Evolutionary conservation across 2,113 vertebrate genomes (phyloP).

Genomic region (Ciconia boyciana): DNA sequence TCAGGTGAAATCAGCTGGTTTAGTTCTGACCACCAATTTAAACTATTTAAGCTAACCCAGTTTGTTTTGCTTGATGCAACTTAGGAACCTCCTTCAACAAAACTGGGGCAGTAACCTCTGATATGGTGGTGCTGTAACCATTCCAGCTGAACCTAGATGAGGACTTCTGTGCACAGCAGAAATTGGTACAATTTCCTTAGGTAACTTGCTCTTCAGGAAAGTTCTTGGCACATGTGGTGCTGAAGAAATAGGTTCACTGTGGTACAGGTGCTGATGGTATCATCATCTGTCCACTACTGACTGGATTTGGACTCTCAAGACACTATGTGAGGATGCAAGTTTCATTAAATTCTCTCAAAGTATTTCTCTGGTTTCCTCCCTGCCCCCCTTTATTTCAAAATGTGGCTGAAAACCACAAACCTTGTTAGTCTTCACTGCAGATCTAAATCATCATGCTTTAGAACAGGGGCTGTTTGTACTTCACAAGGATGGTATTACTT

Average conservation of each 20-base stretch:
- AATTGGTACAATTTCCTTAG: neutral
- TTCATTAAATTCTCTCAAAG: neutral
- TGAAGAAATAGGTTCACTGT: neutral
- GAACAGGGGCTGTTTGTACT: neutral
- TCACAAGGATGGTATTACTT: neutral
- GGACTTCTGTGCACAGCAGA: neutral
- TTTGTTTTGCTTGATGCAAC: neutral
- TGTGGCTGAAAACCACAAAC: neutral
- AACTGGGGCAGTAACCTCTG: neutral
- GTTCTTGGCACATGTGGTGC: neutral
- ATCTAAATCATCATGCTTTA: neutral
- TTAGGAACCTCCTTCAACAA: neutral
- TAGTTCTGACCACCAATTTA: neutral
- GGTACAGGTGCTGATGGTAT: neutral
- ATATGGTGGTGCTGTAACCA: neutral
- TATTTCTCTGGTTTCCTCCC: neutral
- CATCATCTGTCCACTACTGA: neutral
- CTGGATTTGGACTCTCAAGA: neutral
- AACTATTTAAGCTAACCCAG: neutral
- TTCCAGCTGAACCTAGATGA: neutral
- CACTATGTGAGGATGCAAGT: neutral
- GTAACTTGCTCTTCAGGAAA: neutral
- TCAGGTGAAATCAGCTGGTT: neutral
- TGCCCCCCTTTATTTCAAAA: neutral
- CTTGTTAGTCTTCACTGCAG: neutral